A percentile compares a stretch with the other conserved stretches of the same genome.
phyloP scores from a whole-genome alignment of 2,888 invertebrate species.

The Erebia palarica region DNA sequence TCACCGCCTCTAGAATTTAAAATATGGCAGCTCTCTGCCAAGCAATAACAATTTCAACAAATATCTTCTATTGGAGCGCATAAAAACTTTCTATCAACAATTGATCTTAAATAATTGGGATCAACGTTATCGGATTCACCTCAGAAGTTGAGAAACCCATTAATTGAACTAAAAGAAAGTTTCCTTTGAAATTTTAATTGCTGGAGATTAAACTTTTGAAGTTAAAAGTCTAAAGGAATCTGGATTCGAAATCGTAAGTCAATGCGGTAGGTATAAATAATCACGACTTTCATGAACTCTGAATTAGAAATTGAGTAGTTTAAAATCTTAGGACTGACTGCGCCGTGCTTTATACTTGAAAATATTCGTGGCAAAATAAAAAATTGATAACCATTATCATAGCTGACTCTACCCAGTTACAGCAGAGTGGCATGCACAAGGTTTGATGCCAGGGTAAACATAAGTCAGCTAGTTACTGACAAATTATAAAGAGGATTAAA shows the following conservation, averaged over 20 bases:
- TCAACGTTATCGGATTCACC: slow-evolving; percentile 9
- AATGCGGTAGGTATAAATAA: too few relatives aligned
- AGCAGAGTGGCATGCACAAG: too few relatives aligned
- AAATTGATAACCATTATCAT: too few relatives aligned
- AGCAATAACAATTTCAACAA: slow-evolving; percentile 12
- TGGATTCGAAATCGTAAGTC: not conserved
- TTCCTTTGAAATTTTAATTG: slow-evolving; percentile 19
- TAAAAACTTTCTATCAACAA: slow-evolving; percentile 30
- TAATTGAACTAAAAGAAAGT: slow-evolving; percentile 3
- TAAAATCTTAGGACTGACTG: too few relatives aligned
- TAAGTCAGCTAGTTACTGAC: too few relatives aligned
- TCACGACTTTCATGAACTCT: not conserved
- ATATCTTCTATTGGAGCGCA: not conserved
- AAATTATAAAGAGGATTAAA: too few relatives aligned
- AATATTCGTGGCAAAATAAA: too few relatives aligned
- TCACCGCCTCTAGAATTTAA: not conserved
- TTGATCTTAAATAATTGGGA: slow-evolving; percentile 14
- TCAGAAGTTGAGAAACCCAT: slow-evolving; percentile 4
- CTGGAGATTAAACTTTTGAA: slow-evolving; percentile 11
- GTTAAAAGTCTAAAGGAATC: not conserved
- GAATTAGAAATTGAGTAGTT: not conserved
- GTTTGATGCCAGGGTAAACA: too few relatives aligned
- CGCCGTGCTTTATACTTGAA: too few relatives aligned
- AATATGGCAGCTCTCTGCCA: not conserved
- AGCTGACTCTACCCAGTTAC: too few relatives aligned